These are phyloP conservation scores for Sebastes kiyomatsui DNA, from an alignment of 2,797 vertebrate genomes.

Conservation along the genomic window DNA sequence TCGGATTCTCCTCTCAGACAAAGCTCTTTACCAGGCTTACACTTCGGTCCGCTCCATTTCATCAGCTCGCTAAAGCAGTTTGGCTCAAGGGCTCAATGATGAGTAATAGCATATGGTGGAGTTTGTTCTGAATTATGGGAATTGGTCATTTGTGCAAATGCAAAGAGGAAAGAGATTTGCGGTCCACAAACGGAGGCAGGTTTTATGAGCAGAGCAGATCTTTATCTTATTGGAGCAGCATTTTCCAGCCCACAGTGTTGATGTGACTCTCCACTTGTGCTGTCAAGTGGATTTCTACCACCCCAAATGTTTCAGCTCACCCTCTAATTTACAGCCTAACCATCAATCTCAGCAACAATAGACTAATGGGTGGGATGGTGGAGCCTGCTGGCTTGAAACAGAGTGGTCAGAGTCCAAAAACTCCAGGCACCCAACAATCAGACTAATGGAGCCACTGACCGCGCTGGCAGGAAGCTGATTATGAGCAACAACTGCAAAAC, in stretches of 20 bases:
- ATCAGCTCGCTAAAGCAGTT: conserved; percentile 40
- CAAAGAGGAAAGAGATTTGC: conserved; percentile 22
- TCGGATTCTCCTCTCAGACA: conserved; percentile 31
- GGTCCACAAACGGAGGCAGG: not conserved
- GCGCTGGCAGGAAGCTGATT: conserved; percentile 11
- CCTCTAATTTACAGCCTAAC: conserved; percentile 38
- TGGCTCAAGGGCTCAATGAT: conserved; percentile 43
- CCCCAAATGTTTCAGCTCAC: conserved; percentile 20
- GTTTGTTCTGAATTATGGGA: conserved; percentile 32
- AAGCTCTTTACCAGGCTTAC: conserved; percentile 51
- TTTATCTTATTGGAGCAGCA: not conserved
- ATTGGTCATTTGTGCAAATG: conserved; percentile 32
- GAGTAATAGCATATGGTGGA: conserved; percentile 32
- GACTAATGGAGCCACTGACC: conserved; percentile 35
- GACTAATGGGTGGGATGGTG: conserved; percentile 28
- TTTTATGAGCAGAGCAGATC: conserved; percentile 11
- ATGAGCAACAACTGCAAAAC: conserved; percentile 13
- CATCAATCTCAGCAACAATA: conserved; percentile 37
- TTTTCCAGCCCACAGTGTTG: not conserved
- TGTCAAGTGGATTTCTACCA: not conserved
- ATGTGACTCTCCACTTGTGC: not conserved
- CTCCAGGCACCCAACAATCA: conserved; percentile 16
- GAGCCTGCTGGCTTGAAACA: conserved; percentile 38
- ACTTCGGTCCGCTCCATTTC: conserved; percentile 38
- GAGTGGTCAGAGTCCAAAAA: conserved; percentile 15